A percentile compares a stretch with the other conserved stretches of the same genome.
phyloP scores from a whole-genome alignment of 2,113 vertebrate species.

The Ibidorhyncha struthersii region DNA sequence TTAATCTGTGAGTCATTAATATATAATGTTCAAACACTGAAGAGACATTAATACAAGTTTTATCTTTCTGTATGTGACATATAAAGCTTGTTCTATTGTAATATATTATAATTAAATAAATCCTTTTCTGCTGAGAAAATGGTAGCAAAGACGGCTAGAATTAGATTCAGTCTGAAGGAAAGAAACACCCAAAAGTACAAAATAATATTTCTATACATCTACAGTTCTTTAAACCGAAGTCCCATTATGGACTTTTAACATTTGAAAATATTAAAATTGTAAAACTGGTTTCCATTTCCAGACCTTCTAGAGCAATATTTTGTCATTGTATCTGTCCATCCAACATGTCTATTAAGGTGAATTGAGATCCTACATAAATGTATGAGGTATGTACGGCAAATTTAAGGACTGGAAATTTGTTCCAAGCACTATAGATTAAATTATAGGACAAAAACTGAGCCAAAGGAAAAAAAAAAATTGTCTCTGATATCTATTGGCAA shows the following conservation, averaged over 20 bases:
- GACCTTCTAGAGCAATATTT: not conserved
- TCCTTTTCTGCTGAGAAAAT: not conserved
- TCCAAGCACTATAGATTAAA: not conserved
- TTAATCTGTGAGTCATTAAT: not conserved
- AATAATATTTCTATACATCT: not conserved
- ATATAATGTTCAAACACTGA: not conserved
- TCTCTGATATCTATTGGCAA: not conserved
- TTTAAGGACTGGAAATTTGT: not conserved
- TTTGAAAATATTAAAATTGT: not conserved
- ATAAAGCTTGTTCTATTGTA: not conserved
- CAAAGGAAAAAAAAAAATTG: not conserved
- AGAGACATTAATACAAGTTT: not conserved
- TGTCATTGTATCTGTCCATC: not conserved
- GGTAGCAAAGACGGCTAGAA: not conserved
- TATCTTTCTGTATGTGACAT: not conserved
- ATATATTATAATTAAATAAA: not conserved
- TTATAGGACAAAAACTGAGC: not conserved
- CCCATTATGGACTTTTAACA: not conserved
- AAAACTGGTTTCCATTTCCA: not conserved
- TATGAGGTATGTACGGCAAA: not conserved
- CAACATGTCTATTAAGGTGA: not conserved
- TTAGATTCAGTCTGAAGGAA: not conserved
- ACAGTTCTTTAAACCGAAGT: not conserved
- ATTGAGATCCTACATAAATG: not conserved
- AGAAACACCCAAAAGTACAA: not conserved